Percentiles rank a stretch among this genome's conserved stretches.
These are phyloP conservation scores for Helicoverpa assulta DNA, from an alignment of 2,888 invertebrate genomes.

Conservation along the genomic window DNA sequence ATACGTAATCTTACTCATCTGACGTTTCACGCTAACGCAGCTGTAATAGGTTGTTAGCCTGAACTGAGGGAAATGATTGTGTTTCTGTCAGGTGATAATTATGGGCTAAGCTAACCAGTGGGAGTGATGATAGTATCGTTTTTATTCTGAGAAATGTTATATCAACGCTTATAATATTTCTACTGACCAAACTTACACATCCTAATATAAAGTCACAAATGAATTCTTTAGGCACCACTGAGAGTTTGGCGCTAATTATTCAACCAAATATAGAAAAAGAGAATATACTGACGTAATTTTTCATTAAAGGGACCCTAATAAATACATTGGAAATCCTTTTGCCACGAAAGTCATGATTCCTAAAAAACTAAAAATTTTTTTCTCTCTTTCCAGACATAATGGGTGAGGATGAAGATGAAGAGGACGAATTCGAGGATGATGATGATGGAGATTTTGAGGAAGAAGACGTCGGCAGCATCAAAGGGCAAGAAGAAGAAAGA, in stretches of 20 bases:
- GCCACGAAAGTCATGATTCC: background rate
- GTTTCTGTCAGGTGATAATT: constrained; percentile 26
- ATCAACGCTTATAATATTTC: too few species aligned
- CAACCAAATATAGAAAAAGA: too few species aligned
- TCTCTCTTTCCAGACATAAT: constrained; percentile 77
- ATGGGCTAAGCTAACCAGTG: constrained; percentile 3
- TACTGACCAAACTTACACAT: too few species aligned
- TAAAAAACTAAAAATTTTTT: background rate
- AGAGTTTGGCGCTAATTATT: too few species aligned
- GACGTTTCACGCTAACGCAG: constrained; percentile 22
- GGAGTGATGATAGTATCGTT: background rate
- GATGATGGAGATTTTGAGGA: constrained; percentile 73
- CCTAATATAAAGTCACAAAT: too few species aligned
- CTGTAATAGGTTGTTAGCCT: constrained; percentile 33
- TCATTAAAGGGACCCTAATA: too few species aligned
- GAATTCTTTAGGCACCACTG: too few species aligned
- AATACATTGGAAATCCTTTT: too few species aligned
- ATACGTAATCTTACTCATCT: constrained; percentile 36
- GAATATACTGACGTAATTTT: too few species aligned
- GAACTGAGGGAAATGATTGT: constrained; percentile 2
- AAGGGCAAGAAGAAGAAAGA: constrained; percentile 63
- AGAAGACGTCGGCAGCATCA: constrained; percentile 66
- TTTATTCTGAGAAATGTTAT: constrained; percentile 1
- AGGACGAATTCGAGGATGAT: constrained; percentile 75
- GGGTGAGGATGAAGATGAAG: constrained; percentile 79